A percentile compares a stretch with the other conserved stretches of the same genome.
phyloP scores from a whole-genome alignment of 2,888 invertebrate species.

The Achlya flavicornis region DNA sequence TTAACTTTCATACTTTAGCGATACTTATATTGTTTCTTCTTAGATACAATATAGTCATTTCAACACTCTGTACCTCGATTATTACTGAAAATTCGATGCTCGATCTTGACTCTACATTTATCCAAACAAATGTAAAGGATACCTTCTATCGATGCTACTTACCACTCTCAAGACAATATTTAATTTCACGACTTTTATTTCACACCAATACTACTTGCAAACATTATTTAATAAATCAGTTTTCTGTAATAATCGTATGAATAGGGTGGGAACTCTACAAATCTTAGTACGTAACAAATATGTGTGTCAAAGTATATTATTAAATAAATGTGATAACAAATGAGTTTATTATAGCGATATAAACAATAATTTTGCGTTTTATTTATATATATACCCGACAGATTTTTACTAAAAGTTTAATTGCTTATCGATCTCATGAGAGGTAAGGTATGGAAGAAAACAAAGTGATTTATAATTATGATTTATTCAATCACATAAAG shows the following conservation, averaged over 20 bases:
- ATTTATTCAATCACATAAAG: neutral
- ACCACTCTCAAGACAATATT: too few species aligned
- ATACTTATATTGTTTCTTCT: constrained; percentile 65
- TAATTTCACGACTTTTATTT: too few species aligned
- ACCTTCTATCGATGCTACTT: too few species aligned
- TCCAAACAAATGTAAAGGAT: neutral
- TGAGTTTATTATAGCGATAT: constrained; percentile 82
- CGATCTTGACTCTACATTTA: neutral
- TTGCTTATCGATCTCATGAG: neutral
- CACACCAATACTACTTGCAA: too few species aligned
- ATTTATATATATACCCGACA: constrained; percentile 24
- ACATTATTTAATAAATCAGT: neutral
- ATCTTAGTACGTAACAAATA: constrained; percentile 73
- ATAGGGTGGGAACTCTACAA: constrained; percentile 63
- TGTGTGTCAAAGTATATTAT: constrained; percentile 83
- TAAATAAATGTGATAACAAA: constrained; percentile 84
- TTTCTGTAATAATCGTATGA: constrained; percentile 48
- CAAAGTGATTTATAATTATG: neutral
- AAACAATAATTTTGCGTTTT: constrained; percentile 50
- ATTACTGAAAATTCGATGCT: constrained; percentile 43
- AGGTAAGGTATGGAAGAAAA: neutral
- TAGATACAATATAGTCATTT: constrained; percentile 55
- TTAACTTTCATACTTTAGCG: constrained; percentile 53
- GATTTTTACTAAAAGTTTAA: too few species aligned
- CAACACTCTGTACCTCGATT: constrained; percentile 53